Conservation (phyloP, 2,113 vertebrate species). For the Oreochromis aureus region DNA sequence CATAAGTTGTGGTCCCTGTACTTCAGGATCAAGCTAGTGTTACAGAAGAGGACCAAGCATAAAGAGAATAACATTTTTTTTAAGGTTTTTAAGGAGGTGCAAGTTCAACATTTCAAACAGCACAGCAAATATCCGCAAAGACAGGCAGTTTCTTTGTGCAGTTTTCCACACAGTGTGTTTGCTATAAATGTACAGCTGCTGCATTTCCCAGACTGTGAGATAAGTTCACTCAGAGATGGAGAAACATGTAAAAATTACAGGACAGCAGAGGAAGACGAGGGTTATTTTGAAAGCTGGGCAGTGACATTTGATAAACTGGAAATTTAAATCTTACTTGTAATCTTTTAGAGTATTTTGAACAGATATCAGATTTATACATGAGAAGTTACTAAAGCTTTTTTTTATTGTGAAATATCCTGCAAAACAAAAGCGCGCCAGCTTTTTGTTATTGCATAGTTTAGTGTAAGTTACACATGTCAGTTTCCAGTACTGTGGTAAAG, state of each 20-base stretch:
- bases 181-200: not conserved
- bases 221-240: not conserved
- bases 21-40: not conserved
- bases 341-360: not conserved
- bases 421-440: not conserved
- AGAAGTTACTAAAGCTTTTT: not conserved
- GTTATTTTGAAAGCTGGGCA: not conserved
- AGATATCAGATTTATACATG: not conserved
- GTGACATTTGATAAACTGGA: not conserved
- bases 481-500: not conserved
- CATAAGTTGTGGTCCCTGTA: not conserved
- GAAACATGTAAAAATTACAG: not conserved
- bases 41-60: not conserved
- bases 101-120: not conserved
- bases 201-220: not conserved
- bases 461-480: not conserved
- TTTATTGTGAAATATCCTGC: not conserved
- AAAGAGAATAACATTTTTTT: not conserved
- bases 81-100: not conserved
- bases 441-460: not conserved
- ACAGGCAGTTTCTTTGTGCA: not conserved
- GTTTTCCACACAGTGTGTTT: not conserved
- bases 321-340: not conserved
- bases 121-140: not conserved
- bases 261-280: not conserved